Base-by-base conservation (phyloP, 2,113 vertebrate genomes). In the Malaclemys terrapin region DNA sequence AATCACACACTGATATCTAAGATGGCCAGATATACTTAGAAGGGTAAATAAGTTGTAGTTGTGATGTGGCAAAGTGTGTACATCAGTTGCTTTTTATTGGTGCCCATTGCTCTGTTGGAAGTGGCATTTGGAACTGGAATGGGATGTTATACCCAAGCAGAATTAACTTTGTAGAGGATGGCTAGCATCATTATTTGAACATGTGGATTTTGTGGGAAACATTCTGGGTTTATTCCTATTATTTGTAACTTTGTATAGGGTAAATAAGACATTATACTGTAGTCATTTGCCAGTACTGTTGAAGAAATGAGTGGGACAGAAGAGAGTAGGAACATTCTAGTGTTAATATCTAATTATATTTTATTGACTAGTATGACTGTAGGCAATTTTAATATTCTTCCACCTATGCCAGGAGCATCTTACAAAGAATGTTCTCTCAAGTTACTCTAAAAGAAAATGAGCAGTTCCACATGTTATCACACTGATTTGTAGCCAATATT, bases 301-400 rank as follows among this genome's bases (percentile, higher is more conserved):
- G 56, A 25, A 82, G 91, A 62, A 47, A 1, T 88, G 1, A 80
- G 89, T 91, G 20, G 76, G 10, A 90, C 81, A 1, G 57, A 83
- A 65, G 89, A 93, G 2, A 84, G 1, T 75, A 38, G 89, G 45
- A 91, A 54, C 76, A 82, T 87, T 96, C 3, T 10, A 56, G 47
- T 91, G 75, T 94, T 90, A 95, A 93, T 88, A 78, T 52, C 11
- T 56, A 94, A 95, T 97, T 85, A 93, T 78, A n/a, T 92, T 59
- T 90, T 94, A 89, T 90, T 96, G 80, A 78, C 50, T 93, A 85
- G 27, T 96, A 92, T 96, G 54, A 94, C 80, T 95, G 25, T 53
- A 93, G 82, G 56, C 42, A 80, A 4, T 92, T 98, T 85, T 96
- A 95, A 89, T 91, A 84, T 75, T 90, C 24, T 88, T 96, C 89